Evolutionary conservation across 1,140 invertebrate genomes (phyloP), one percentile per base, ranked within the genome.

Genomic region (Ptiloglossa arizonensis): DNA sequence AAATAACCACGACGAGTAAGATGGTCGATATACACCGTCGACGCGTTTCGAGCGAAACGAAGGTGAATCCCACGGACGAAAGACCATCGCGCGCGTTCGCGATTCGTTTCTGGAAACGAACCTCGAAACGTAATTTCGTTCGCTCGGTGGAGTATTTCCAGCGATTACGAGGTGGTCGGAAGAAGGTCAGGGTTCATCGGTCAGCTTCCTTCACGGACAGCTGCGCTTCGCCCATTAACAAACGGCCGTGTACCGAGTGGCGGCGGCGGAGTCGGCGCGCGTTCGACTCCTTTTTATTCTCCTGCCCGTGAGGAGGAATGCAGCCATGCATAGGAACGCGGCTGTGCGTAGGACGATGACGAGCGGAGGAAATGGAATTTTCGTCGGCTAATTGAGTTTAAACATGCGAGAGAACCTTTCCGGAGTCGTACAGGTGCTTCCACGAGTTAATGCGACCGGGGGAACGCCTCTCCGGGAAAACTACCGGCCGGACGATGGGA

Each of bases 141-240:
- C 17, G 27, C 57, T 35, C 29, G 57, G 13, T 2, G 56, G 11
- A 29, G 11, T 73, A 38, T 60, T 48, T 68, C 56, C 41, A 56
- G 73, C 86, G 87, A 89, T 87, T 82, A 81, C 79, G 73, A 81
- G 56, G n/a, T 17, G 54, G 64, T 24, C 17, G 66, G 63, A 67
- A 62, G 54, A 76, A 73, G 81, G 85, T 87, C 85, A 87, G 73
- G 85, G 85, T 86, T 87, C 82, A 87, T 80, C 85, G 82, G 56
- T 57, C 82, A 78, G 74, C 57, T 73, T 85, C 68, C 75, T 73
- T 63, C 76, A 75, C 68, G 81, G 80, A 81, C 86, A 87, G 85
- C 86, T 87, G 87, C 66, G 78, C 64, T 81, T 82, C 79, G 81
- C 48, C 70, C 68, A 76, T 76, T 80, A 80, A 56, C 80, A 54